Evolutionary conservation across 2,113 vertebrate species (phyloP).

Genomic region (Limnothrissa miodon): DNA sequence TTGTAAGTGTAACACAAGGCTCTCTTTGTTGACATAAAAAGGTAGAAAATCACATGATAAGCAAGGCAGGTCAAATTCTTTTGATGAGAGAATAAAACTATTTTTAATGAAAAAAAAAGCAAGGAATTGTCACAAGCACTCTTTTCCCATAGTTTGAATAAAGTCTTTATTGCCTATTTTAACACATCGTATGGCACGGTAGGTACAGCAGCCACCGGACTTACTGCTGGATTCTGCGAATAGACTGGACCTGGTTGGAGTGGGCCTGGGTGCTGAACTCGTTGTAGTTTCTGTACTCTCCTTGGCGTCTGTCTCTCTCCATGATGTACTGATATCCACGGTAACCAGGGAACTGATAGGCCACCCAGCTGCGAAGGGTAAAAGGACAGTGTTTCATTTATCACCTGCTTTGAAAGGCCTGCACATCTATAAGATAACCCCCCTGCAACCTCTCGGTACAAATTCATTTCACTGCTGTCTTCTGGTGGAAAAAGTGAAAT

Average conservation of each 20-base stretch:
- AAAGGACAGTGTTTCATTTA: background rate
- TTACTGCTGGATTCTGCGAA: conserved; percentile 93
- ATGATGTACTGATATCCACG: conserved; percentile 94
- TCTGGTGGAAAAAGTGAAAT: background rate
- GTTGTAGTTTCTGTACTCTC: conserved; percentile 91
- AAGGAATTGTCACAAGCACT: conserved; percentile 57
- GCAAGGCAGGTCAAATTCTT: background rate
- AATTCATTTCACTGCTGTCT: background rate
- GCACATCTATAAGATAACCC: background rate
- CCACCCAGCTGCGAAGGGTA: conserved; percentile 84
- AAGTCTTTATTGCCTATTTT: conserved; percentile 74
- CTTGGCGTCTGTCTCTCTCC: conserved; percentile 89
- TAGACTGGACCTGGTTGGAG: conserved; percentile 95
- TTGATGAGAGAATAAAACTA: background rate
- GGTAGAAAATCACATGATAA: background rate
- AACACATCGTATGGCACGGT: conserved; percentile 60
- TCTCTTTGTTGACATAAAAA: background rate
- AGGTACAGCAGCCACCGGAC: conserved; percentile 48
- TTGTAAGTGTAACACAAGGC: background rate
- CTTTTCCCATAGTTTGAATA: conserved; percentile 61
- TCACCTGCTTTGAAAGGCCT: background rate
- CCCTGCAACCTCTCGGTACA: background rate
- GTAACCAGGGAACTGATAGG: conserved; percentile 96
- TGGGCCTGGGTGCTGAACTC: conserved; percentile 93
- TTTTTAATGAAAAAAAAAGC: conserved; percentile 32